Evolutionary conservation across 2,113 vertebrate genomes (phyloP).

Genomic region (Meleagris gallopavo): DNA sequence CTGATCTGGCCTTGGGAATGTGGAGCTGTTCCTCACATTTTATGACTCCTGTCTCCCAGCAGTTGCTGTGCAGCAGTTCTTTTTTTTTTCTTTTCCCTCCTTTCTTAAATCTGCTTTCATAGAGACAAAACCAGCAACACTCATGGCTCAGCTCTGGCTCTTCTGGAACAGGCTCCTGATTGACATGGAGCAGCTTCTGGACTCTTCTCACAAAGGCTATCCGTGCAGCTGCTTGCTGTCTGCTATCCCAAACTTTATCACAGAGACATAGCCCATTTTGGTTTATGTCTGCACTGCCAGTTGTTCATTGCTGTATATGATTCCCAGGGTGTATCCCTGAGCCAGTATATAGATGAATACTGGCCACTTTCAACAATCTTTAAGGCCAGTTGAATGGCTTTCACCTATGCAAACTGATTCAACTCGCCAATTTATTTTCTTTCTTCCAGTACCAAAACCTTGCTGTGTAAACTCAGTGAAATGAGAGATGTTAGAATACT

Average conservation of each 20-base stretch:
- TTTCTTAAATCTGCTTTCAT: not conserved
- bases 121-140: not conserved
- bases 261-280: not conserved
- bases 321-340: not conserved
- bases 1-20: not conserved
- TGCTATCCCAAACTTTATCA: not conserved
- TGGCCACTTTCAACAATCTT: not conserved
- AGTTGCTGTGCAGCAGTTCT: not conserved
- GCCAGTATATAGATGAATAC: not conserved
- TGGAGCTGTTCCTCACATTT: not conserved
- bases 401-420: not conserved
- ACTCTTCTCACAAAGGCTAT: not conserved
- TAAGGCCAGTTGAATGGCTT: not conserved
- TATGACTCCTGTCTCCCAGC: not conserved
- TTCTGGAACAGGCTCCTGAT: not conserved
- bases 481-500: not conserved
- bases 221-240: not conserved
- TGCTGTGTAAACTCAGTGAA: not conserved
- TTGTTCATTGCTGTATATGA: not conserved
- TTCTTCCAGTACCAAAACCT: not conserved
- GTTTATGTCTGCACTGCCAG: not conserved
- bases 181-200: not conserved
- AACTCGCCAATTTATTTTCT: not conserved
- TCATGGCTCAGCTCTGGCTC: not conserved
- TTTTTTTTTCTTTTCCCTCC: not conserved